These are phyloP conservation scores for Mallotus villosus DNA, from an alignment of 2,797 vertebrate genomes.

Conservation along the genomic window DNA sequence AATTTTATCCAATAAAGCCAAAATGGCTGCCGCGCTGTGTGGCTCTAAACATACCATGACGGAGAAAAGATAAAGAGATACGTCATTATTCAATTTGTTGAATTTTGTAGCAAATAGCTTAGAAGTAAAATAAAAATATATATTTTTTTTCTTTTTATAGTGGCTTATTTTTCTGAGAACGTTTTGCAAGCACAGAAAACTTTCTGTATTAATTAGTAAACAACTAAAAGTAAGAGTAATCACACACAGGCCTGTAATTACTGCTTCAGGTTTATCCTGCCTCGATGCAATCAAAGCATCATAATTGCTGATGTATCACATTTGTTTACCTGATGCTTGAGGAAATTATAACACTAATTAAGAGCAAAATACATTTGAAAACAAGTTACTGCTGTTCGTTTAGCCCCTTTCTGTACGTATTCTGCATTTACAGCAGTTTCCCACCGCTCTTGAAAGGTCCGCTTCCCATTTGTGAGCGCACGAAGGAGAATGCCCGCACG, in stretches of 20 bases:
- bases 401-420: too few species aligned
- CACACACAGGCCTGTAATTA: neutral
- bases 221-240: neutral
- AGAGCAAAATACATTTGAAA: neutral
- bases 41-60: conserved; percentile 4
- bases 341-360: conserved; percentile 22
- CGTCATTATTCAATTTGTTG: too few species aligned
- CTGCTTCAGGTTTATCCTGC: neutral
- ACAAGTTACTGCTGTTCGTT: too few species aligned
- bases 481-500: neutral
- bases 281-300: neutral
- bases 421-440: too few species aligned
- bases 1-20: conserved; percentile 7
- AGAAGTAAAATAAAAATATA: too few species aligned
- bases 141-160: too few species aligned
- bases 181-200: too few species aligned
- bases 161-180: too few species aligned
- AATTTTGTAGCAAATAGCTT: too few species aligned
- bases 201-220: neutral
- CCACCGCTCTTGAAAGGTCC: too few species aligned
- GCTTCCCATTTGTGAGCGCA: too few species aligned
- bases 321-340: conserved; percentile 1
- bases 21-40: conserved; percentile 28
- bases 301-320: conserved; percentile 17
- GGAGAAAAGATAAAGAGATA: neutral